These are phyloP conservation scores for Drosophila tristis DNA, from an alignment of 1,140 invertebrate species.

Conservation along the genomic window DNA sequence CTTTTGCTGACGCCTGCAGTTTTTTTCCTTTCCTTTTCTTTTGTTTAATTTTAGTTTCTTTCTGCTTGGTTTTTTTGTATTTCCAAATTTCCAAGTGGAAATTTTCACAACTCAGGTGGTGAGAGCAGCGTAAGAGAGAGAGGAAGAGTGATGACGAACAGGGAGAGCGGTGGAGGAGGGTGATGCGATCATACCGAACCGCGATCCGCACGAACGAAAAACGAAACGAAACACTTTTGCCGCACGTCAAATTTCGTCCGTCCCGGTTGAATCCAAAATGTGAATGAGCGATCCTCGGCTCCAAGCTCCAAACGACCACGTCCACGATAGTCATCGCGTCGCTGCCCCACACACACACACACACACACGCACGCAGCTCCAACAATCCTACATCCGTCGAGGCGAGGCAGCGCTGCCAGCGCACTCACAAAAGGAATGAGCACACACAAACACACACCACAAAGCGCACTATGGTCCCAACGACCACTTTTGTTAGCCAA, in stretches of 20 bases:
- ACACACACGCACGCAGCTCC: constrained; percentile 4
- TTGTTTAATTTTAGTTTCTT: constrained; percentile 1
- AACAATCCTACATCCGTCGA: constrained; percentile 76
- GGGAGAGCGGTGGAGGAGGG: constrained; percentile 45
- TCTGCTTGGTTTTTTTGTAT: neutral
- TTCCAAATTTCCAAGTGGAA: constrained; percentile 57
- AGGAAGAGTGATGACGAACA: constrained; percentile 20
- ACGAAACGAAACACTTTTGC: constrained; percentile 56
- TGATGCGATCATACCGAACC: constrained; percentile 48
- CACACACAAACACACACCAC: constrained; percentile 23
- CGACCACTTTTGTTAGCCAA: too few species aligned
- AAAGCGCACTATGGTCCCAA: too few species aligned
- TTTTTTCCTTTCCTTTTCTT: constrained; percentile 8
- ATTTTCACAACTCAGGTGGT: constrained; percentile 66
- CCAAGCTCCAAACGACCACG: constrained; percentile 59
- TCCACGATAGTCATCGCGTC: constrained; percentile 30
- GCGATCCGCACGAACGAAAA: constrained; percentile 45
- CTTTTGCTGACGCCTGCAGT: constrained; percentile 1
- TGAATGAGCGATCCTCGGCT: constrained; percentile 75
- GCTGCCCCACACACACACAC: constrained; percentile 26
- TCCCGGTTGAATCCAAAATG: constrained; percentile 74
- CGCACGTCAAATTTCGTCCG: constrained; percentile 71
- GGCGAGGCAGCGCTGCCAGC: constrained; percentile 34
- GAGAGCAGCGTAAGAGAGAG: constrained; percentile 30
- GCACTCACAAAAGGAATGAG: constrained; percentile 70